Evolutionary conservation across 2,888 invertebrate species (phyloP), one percentile per base, ranked within the genome.

Genomic region (Boloria euphrosyne): DNA sequence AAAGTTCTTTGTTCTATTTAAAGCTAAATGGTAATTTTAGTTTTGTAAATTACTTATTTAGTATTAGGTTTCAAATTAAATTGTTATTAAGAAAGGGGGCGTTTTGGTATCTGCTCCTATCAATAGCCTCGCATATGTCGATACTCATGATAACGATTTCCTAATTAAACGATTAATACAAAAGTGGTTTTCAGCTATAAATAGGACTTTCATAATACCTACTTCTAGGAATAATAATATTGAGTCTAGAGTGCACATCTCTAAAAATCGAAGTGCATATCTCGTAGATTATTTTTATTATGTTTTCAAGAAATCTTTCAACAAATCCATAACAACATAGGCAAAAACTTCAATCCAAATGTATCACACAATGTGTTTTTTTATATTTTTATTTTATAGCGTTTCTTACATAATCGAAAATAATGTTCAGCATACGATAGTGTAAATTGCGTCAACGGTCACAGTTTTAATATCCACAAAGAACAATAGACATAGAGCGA

Each of bases 231-330:
- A 64, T 16, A 38, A 31, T 46, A 53, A 47, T 31, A 2, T 31
- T n/a, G 17, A 64, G 52, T 52, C 57, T 53, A 49, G 49, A 62
- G 49, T n/a, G n/a, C n/a, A n/a, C n/a, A n/a, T n/a, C n/a, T n/a
- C n/a, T n/a, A n/a, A n/a, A n/a, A n/a, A n/a, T n/a, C 58, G 7
- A 67, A 63, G 53, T n/a, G 6, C 46, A 57, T 59, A 43, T 62
- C 58, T 27, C 57, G 16, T 51, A 3, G 38, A 46, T 47, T 14
- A 49, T 3, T 22, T 2, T 22, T 49, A n/a, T 58, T 65, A 59
- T 59, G 52, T 47, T 65, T 58, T 53, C 52, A 46, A 47, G 49
- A 59, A 59, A 59, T 53, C 65, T 31, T 51, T 27, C 18, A 49
- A 44, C 55, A 54, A 54, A 54, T 44, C 52, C 64, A 49, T 61